Evolutionary conservation across 2,797 vertebrate species (phyloP).

Genomic region (Nasua narica): DNA sequence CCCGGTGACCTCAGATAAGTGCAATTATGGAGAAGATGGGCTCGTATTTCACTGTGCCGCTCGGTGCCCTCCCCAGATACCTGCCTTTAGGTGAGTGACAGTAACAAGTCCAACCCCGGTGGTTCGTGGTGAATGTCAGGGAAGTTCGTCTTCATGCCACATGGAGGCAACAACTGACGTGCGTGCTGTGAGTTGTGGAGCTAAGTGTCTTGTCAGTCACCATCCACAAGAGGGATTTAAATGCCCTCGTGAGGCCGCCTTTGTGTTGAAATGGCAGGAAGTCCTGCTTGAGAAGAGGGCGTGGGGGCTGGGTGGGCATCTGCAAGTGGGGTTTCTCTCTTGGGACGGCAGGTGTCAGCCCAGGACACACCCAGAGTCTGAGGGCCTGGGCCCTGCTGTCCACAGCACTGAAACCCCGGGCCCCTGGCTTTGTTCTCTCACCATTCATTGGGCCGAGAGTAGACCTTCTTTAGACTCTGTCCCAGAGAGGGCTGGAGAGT

Average conservation of each 20-base stretch:
- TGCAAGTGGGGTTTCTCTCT: neutral
- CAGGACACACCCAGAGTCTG: neutral
- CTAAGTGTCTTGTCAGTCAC: neutral
- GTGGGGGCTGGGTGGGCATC: neutral
- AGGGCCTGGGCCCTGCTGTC: neutral
- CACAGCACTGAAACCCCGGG: neutral
- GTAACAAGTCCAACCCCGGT: neutral
- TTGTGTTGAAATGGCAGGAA: neutral
- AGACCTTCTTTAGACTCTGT: neutral
- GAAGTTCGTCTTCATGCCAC: neutral
- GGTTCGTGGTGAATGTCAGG: neutral
- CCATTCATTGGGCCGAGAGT: neutral
- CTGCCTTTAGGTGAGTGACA: neutral
- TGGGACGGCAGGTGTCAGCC: fast-evolving
- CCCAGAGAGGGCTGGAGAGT: neutral
- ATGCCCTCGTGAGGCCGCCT: neutral
- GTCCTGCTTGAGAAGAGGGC: neutral
- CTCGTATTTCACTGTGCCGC: neutral
- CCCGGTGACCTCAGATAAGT: neutral
- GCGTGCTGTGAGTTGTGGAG: neutral
- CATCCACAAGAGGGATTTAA: neutral
- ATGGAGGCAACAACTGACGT: neutral
- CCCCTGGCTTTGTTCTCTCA: neutral
- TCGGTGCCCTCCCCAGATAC: neutral
- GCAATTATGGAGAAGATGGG: neutral